Conservation (phyloP, 2,888 invertebrate genomes). For the Pterostichus madidus region DNA sequence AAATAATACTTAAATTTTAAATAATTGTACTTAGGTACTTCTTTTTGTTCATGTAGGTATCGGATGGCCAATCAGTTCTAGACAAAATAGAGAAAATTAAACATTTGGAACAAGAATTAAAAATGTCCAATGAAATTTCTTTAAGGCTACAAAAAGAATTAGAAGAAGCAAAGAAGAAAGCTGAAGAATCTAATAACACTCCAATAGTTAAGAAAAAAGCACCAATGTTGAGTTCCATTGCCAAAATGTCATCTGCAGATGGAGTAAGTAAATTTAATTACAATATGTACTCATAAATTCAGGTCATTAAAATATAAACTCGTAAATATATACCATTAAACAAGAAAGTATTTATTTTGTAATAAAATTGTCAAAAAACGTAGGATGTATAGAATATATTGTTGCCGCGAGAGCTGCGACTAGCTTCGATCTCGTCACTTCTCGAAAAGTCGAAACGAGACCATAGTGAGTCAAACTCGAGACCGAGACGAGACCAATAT, state of each 20-base stretch:
- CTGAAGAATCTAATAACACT: constrained; percentile 75
- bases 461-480: no score
- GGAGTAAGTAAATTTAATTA: constrained; percentile 76
- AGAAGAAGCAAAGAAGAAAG: constrained; percentile 81
- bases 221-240: constrained; percentile 80
- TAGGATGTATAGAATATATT: no score
- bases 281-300: background rate
- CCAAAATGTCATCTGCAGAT: constrained; percentile 81
- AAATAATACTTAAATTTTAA: constrained; percentile 60
- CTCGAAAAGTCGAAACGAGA: no score
- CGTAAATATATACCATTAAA: no score
- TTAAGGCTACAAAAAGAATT: constrained; percentile 85
- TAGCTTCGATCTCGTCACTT: no score
- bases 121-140: constrained; percentile 88
- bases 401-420: no score
- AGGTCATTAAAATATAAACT: no score
- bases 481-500: no score
- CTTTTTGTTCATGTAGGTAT: constrained; percentile 71
- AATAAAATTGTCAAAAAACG: no score
- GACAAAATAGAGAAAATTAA: constrained; percentile 85
- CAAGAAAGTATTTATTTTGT: no score
- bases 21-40: background rate
- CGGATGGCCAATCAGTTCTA: constrained; percentile 81
- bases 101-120: constrained; percentile 91
- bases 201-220: constrained; percentile 79